These are phyloP conservation scores for Mesembrinibis cayennensis DNA, from an alignment of 2,113 vertebrate genomes.

Conservation along the genomic window DNA sequence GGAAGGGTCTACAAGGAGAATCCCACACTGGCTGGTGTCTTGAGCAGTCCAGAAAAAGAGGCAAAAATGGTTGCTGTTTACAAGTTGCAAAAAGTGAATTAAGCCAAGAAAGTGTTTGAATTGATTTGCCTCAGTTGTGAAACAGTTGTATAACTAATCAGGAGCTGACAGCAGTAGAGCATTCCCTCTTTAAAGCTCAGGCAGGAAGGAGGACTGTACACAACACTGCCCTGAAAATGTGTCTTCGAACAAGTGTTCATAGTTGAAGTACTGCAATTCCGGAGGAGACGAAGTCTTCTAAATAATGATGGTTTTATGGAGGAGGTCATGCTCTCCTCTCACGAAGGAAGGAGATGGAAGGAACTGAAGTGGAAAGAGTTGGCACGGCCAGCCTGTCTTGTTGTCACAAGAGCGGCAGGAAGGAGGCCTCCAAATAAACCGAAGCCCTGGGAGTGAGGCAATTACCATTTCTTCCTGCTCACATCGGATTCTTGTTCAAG, in stretches of 20 bases:
- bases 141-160: neutral
- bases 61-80: neutral
- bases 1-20: neutral
- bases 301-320: neutral
- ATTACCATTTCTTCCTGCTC: slow-evolving; percentile 24
- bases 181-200: neutral
- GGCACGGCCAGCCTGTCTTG: neutral
- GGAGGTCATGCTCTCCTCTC: neutral
- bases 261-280: neutral
- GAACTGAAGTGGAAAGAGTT: neutral
- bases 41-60: neutral
- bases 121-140: neutral
- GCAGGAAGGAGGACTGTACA: neutral
- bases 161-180: neutral
- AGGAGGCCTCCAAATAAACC: slow-evolving; percentile 12
- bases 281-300: neutral
- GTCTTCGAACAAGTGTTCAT: fast-evolving
- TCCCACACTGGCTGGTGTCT: neutral
- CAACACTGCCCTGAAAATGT: neutral
- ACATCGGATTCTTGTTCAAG: neutral
- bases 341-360: neutral
- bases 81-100: neutral
- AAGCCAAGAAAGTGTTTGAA: neutral
- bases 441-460: neutral
- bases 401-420: slow-evolving; percentile 15